Evolutionary conservation across 2,888 invertebrate genomes (phyloP), one percentile per base, ranked within the genome.

Genomic region (Chymomyza amoena): DNA sequence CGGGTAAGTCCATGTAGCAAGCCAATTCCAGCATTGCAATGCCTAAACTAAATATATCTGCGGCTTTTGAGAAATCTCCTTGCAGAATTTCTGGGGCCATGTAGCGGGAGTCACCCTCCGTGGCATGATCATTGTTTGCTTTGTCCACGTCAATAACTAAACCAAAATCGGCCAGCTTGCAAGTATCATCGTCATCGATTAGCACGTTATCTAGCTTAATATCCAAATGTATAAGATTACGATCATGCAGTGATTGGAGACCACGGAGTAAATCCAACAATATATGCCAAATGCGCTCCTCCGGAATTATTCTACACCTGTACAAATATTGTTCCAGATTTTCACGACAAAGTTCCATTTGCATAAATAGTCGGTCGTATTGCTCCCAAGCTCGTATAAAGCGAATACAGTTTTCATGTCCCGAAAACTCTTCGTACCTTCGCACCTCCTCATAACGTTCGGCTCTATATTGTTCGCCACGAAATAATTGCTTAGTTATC

Each of bases 131-230:
- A 15, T 92, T 91, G 79, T 93, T 93, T 39, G 92, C 92, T 92
- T 93, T 92, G 67, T 93, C 93, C 39, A 95, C 87, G 89, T 95
- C 94, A 28, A 94, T 92, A 15, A 95, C 93, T 15, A 96, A 92
- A 13, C 96, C 96, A 90, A 96, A 96, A 91, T 96, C 96, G 0
- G 91, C 91, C 69, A 96, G 91, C 89, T 96, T 96, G 89, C 94
- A 96, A n/a, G 89, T 89, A 16, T 93, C 93, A 82, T 94, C 93
- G 71, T 93, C 92, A 6, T 94, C 93, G 68, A 96, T 93, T 83
- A 96, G 93, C 63, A 96, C 95, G 90, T 96, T 96, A 64, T 95
- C 96, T 59, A 96, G 94, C 90, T 96, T 96, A 51, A 96, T 94
- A 91, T 96, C 96, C 90, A 96, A 92, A 89, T 96, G 96, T 50